These are phyloP conservation scores for Bombus terrestris DNA, from an alignment of 1,140 invertebrate genomes.

Conservation along the genomic window DNA sequence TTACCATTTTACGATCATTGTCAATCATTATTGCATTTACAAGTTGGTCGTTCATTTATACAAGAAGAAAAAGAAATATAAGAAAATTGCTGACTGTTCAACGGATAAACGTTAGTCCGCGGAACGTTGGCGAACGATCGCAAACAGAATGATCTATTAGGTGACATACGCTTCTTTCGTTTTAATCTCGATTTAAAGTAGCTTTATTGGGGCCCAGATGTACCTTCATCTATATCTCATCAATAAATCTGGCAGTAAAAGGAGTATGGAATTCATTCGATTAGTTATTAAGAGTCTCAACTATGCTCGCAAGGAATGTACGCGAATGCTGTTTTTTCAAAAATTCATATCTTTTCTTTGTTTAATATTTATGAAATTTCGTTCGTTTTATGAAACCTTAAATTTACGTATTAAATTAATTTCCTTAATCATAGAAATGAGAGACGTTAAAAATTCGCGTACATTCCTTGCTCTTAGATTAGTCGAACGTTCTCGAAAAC, in stretches of 20 bases:
- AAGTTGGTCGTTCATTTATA: slow-evolving; percentile 12
- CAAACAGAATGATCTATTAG: slow-evolving; percentile 28
- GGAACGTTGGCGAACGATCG: slow-evolving; percentile 45
- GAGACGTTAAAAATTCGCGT: background rate
- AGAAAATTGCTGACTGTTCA: background rate
- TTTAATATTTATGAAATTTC: background rate
- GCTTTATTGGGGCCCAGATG: slow-evolving; percentile 59
- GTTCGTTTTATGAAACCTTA: background rate
- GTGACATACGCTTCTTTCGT: slow-evolving; percentile 48
- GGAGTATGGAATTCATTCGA: slow-evolving; percentile 59
- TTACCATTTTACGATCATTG: slow-evolving; percentile 28
- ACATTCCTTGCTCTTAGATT: slow-evolving; percentile 42
- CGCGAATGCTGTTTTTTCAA: background rate
- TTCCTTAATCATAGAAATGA: background rate
- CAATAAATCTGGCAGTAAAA: slow-evolving; percentile 68
- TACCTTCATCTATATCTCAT: slow-evolving; percentile 62
- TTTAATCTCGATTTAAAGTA: slow-evolving; percentile 48
- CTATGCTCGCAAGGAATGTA: background rate
- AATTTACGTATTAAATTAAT: too few species aligned
- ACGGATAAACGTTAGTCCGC: slow-evolving; percentile 5
- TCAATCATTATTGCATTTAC: slow-evolving; percentile 54
- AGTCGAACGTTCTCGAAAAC: slow-evolving; percentile 15
- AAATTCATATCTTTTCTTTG: background rate
- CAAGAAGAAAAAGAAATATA: background rate
- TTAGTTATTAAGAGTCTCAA: slow-evolving; percentile 42